phyloP scores from a whole-genome alignment of 1,140 invertebrate genomes.

The Marisa cornuarietis region DNA sequence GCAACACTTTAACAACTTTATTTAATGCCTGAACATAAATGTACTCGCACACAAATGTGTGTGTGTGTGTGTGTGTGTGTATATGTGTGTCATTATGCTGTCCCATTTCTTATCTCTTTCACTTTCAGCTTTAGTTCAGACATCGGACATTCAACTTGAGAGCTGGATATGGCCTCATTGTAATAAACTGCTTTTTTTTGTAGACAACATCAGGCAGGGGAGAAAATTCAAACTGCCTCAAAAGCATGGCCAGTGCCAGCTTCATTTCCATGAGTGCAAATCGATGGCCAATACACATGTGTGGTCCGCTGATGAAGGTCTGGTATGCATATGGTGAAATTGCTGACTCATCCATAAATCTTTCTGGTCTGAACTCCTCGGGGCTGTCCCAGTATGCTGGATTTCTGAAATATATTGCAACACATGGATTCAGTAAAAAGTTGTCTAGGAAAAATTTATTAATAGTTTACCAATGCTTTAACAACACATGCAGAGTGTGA shows the following conservation, averaged over 20 bases:
- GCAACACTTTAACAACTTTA: too few species aligned
- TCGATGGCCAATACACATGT: slow-evolving; percentile 51
- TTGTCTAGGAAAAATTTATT: too few species aligned
- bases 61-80: too few species aligned
- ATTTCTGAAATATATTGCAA: slow-evolving; percentile 33
- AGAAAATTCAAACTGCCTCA: slow-evolving; percentile 39
- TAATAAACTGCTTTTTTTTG: slow-evolving; percentile 26
- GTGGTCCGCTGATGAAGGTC: slow-evolving; percentile 45
- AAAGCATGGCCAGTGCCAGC: slow-evolving; percentile 34
- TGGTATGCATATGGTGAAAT: slow-evolving; percentile 35
- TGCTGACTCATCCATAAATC: slow-evolving; percentile 37
- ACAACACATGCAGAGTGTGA: too few species aligned
- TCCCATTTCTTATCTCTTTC: too few species aligned
- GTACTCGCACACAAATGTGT: too few species aligned
- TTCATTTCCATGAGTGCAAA: slow-evolving; percentile 46
- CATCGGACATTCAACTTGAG: slow-evolving; percentile 5
- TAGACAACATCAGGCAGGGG: slow-evolving; percentile 33
- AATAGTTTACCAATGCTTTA: too few species aligned
- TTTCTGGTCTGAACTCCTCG: slow-evolving; percentile 42
- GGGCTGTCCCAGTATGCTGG: slow-evolving; percentile 48
- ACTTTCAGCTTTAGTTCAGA: too few species aligned
- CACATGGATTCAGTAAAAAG: too few species aligned
- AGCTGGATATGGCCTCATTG: slow-evolving; percentile 32
- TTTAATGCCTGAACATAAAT: too few species aligned
- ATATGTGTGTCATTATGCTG: too few species aligned